Base-by-base conservation (phyloP, 2,113 vertebrate species). In the Condylura cristata region DNA sequence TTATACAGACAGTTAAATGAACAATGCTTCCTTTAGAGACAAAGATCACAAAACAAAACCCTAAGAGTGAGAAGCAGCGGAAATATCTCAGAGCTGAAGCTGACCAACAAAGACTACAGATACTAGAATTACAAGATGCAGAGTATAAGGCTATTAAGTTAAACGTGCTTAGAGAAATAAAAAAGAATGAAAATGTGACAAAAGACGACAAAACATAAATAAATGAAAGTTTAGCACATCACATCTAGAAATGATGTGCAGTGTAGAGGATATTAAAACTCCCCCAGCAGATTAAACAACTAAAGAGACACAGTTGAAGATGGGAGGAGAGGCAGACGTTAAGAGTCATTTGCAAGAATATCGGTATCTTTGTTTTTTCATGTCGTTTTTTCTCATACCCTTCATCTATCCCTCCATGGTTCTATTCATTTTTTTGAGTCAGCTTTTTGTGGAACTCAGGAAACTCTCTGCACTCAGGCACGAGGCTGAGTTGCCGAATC, bases 271-370 rank as follows among this genome's bases (percentile, higher is more conserved):
- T 66, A 87, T 63, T 30, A 32, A 89, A 85, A 60, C 2, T 4
- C 20, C 26, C 28, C 7, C 14, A 28, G 22, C 34, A 79, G 13
- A 46, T 56, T 56, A 70, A 63, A 46, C 26, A n/a, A 37, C 2
- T n/a, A 87, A n/a, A 24, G 11, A 88, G 39, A 37, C 39, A 14
- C 2, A 79, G 8, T 8, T 37, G 20, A n/a, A 51, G 26, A 9
- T 20, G 1, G 10, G 14, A 63, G 8, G 0, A 6, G 28, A 65
- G 22, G 1, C 7, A 56, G 44, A 41, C 17, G 0, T 4, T 4
- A 11, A 6, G 13, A 1, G 10, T 48, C 26, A 1, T 3, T 10
- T 5, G 12, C 20, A 24, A 10, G 26, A 39, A 9, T 51, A 6
- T 70, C 9, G n/a, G 28, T 37, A 2, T 85, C 48, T 72, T 16